Conservation (phyloP, 2,113 vertebrate genomes). For the Nesogale talazaci region DNA sequence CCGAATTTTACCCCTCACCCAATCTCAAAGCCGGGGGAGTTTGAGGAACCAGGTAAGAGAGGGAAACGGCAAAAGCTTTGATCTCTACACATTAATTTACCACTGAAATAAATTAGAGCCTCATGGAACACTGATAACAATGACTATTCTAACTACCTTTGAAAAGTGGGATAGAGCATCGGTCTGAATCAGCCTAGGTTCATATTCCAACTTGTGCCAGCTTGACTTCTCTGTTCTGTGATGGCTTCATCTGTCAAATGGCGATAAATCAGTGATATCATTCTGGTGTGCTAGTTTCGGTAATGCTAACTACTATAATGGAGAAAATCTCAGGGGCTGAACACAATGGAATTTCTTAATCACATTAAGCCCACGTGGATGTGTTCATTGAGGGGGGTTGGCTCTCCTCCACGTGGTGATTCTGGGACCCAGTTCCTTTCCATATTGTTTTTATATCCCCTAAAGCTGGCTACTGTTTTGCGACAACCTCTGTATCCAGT, state of each 20-base stretch:
- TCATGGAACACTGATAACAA: conserved; percentile 22
- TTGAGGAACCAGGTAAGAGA: not conserved
- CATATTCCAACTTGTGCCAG: not conserved
- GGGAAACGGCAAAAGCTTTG: not conserved
- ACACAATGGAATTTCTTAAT: conserved; percentile 20
- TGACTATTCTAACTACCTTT: not conserved
- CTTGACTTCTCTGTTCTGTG: conserved; percentile 26
- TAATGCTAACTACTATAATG: not conserved
- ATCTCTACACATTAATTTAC: too few relatives aligned
- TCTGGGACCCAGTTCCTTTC: not conserved
- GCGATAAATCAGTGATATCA: not conserved
- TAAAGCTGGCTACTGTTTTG: not conserved
- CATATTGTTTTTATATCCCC: not conserved
- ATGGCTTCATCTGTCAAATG: not conserved
- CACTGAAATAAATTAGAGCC: not conserved
- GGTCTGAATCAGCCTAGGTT: conserved; percentile 16
- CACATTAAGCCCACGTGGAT: conserved; percentile 1
- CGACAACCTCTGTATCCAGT: not conserved
- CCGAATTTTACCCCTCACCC: not conserved
- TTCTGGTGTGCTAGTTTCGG: not conserved
- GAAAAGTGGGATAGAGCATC: not conserved
- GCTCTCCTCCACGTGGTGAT: not conserved
- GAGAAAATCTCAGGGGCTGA: conserved; percentile 23
- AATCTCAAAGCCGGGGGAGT: not conserved
- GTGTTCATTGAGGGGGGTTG: not conserved